These are phyloP conservation scores for Acrocyrtus sp. DNA, from an alignment of 2,888 invertebrate species.

Conservation along the genomic window DNA sequence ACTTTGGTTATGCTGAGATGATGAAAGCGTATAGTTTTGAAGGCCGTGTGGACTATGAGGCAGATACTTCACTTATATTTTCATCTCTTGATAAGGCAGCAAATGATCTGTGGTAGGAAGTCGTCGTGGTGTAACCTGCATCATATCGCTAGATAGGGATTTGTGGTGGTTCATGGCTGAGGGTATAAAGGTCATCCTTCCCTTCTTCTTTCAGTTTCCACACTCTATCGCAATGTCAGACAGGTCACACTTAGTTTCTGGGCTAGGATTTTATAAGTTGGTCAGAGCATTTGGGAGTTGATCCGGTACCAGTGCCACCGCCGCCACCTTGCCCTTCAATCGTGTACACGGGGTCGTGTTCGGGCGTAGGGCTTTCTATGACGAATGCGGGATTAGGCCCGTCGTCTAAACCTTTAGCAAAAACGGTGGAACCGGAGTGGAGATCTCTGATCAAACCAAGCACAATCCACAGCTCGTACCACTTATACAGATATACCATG, in stretches of 20 bases:
- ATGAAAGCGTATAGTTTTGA: no score
- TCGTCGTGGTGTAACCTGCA: neutral
- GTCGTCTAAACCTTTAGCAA: constrained; percentile 41
- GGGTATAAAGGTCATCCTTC: constrained; percentile 27
- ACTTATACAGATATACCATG: constrained; percentile 60
- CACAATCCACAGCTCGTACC: constrained; percentile 62
- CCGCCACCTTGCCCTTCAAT: constrained; percentile 47
- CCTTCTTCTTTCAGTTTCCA: neutral
- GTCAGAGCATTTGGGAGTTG: constrained; percentile 40
- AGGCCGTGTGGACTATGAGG: no score
- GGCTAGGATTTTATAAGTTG: constrained; percentile 35
- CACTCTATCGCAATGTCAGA: neutral
- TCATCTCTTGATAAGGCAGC: no score
- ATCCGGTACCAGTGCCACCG: constrained; percentile 4
- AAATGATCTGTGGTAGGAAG: no score
- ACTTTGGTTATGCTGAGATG: no score
- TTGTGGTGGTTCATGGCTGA: constrained; percentile 3
- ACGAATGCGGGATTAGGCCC: constrained; percentile 50
- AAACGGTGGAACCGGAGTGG: constrained; percentile 46
- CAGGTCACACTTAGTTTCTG: neutral
- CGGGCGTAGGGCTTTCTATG: constrained; percentile 49
- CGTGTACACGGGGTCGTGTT: constrained; percentile 51
- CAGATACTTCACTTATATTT: no score
- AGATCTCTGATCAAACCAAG: constrained; percentile 44
- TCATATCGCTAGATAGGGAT: neutral